These are phyloP conservation scores for Sepiola atlantica DNA, from an alignment of 2,888 invertebrate species.

Conservation along the genomic window DNA sequence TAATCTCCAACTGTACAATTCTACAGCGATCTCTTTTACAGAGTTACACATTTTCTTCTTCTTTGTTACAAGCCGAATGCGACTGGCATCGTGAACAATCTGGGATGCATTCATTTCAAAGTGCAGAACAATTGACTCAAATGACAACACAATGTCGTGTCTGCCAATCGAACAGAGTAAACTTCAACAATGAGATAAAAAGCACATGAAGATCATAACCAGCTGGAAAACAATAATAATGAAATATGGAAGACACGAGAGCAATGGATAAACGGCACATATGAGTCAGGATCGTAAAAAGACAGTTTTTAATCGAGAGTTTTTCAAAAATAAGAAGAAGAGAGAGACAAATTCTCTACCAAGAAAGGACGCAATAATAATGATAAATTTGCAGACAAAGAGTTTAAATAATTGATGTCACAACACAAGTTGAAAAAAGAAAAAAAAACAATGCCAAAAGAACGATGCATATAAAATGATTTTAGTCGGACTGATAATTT, in stretches of 20 bases:
- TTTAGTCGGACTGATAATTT: not conserved
- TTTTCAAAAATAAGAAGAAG: not conserved
- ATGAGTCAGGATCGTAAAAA: not conserved
- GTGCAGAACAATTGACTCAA: not conserved
- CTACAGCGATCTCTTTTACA: too few species aligned
- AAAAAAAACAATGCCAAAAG: not conserved
- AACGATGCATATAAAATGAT: not conserved
- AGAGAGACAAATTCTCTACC: not conserved
- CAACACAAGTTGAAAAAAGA: not conserved
- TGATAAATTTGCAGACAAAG: not conserved
- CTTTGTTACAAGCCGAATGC: not conserved
- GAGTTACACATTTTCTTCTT: too few species aligned
- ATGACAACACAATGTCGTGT: slow-evolving; percentile 2
- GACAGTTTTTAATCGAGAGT: not conserved
- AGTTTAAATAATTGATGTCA: not conserved
- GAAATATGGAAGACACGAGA: not conserved
- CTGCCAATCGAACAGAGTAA: not conserved
- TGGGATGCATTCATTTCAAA: not conserved
- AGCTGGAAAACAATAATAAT: not conserved
- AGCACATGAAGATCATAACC: not conserved
- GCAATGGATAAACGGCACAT: not conserved
- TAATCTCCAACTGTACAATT: too few species aligned
- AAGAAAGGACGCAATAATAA: not conserved
- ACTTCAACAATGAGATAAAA: slow-evolving; percentile 22
- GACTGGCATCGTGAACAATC: not conserved